These are phyloP conservation scores for Artibeus lituratus DNA, from an alignment of 2,797 vertebrate species.

Conservation along the genomic window DNA sequence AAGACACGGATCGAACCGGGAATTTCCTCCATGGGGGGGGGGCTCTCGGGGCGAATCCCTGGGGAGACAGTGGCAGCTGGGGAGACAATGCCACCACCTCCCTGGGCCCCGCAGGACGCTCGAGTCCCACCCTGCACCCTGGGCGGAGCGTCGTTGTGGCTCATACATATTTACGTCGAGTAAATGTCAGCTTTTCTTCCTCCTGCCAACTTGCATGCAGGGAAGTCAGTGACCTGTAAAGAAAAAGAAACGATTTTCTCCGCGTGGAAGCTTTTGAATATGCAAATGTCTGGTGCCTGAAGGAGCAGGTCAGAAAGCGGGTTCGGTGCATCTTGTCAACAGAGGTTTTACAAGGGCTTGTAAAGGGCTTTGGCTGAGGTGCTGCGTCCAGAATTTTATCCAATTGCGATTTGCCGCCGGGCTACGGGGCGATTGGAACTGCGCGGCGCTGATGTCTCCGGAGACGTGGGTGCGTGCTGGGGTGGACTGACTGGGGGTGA, in stretches of 20 bases:
- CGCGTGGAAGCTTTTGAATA: neutral
- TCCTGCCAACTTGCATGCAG: conserved; percentile 18
- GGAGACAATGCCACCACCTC: neutral
- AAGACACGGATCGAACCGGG: neutral
- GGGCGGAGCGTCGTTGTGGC: neutral
- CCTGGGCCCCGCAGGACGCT: neutral
- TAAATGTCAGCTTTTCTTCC: conserved; percentile 29
- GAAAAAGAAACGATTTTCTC: conserved; percentile 24
- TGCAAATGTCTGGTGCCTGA: conserved; percentile 40
- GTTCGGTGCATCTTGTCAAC: neutral
- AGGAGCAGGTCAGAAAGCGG: neutral
- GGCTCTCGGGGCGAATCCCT: neutral
- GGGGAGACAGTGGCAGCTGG: neutral
- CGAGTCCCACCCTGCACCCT: neutral
- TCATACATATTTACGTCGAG: conserved; percentile 29
- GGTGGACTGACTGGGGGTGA: neutral
- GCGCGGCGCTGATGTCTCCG: neutral
- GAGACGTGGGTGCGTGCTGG: neutral
- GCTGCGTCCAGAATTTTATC: neutral
- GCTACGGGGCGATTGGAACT: neutral
- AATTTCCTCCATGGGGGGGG: neutral
- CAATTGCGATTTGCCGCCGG: neutral
- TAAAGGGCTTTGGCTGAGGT: neutral
- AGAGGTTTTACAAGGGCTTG: neutral
- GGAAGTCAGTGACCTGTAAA: conserved; percentile 61